Evolutionary conservation across 2,797 vertebrate species (phyloP), one percentile per base, ranked within the genome.

Genomic region (Perdix hodgsoniae): DNA sequence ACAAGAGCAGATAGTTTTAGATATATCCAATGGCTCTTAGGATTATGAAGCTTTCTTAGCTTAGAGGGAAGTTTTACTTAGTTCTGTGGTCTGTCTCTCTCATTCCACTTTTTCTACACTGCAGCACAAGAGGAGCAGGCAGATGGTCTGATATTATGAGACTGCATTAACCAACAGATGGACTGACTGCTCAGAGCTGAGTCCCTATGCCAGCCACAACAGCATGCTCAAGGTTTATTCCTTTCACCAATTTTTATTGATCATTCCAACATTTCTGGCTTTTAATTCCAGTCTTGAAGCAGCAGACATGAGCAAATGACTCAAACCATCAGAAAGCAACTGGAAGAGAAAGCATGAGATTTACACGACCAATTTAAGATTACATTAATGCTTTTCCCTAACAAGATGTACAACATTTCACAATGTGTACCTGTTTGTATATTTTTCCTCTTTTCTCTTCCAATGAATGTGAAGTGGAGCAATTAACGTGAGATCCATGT

Each of bases 181-280:
- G 90, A 60, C 92, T 72, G 87, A 94, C 81, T 86, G 90, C 92
- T 96, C 92, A 88, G 90, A 76, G 37, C 69, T 24, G 81, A 50
- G 88, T 15, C 81, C 78, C 26, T 35, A 1, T 8, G 90, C 95
- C 95, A 96, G 96, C 75, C 95, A 93, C 88, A 95, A 85, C 95
- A 93, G 75, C 92, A 66, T 21, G 84, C 88, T 89, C 95, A 64
- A 6, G 73, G 35, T 73, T 94, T 83, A 64, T 73, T 73, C 89
- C 69, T 66, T 67, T 80, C 86, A 70, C 87, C 60, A 21, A 26
- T 71, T 87, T 57, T 71, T 67, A 95, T 44, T 90, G 89, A 94
- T 88, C 89, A 74, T 61, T 86, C 80, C 91, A 82, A 22, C 72
- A 44, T 73, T 92, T 76, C 72, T 94, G 84, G 70, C 86, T 70